A percentile compares a stretch with the other conserved stretches of the same genome.
These are phyloP conservation scores for Manis crassicaudata DNA, from an alignment of 2,797 vertebrate genomes.

Conservation along the genomic window DNA sequence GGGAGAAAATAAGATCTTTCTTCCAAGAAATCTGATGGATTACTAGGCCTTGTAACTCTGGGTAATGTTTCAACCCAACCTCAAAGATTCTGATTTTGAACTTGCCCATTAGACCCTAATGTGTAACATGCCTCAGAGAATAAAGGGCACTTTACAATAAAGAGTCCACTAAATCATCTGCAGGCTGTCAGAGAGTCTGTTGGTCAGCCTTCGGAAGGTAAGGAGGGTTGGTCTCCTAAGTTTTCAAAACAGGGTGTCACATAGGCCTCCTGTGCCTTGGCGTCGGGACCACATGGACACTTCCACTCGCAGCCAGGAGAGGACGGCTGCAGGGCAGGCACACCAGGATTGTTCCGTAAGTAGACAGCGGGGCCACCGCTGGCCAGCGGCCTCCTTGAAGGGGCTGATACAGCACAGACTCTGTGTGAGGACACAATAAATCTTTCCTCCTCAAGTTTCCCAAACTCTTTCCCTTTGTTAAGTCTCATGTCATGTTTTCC, in stretches of 20 bases:
- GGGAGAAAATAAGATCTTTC: background rate
- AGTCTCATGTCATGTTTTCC: background rate
- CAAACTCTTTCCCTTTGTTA: background rate
- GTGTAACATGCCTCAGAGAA: background rate
- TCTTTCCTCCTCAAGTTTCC: background rate
- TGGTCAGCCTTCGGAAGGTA: background rate
- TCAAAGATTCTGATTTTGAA: background rate
- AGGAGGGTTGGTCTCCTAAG: background rate
- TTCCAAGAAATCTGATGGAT: background rate
- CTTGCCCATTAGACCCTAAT: background rate
- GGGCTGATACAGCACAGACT: background rate
- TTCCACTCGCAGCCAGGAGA: background rate
- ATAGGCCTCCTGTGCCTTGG: background rate
- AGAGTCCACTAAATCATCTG: background rate
- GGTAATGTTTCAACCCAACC: background rate
- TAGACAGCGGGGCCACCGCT: rapidly evolving
- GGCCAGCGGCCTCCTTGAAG: background rate
- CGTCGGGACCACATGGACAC: background rate
- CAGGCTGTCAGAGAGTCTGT: background rate
- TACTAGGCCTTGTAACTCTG: background rate
- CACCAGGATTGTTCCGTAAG: background rate
- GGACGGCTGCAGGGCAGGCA: too few relatives aligned
- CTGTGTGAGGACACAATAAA: background rate
- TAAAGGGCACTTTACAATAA: background rate
- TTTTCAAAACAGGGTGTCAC: background rate